Conservation (phyloP, 2,888 invertebrate genomes). For the Drosophila gaucha region DNA sequence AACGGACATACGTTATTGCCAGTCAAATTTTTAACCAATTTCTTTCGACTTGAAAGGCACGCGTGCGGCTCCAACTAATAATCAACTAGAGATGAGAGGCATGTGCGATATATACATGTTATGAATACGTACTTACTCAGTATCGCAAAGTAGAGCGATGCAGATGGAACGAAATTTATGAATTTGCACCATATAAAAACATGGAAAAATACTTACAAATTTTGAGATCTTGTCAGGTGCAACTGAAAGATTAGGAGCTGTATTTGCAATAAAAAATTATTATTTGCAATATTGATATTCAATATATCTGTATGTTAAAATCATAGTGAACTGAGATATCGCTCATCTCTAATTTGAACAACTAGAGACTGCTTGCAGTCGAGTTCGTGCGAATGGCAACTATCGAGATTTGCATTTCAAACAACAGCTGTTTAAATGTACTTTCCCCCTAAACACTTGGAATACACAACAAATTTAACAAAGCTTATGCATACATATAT, state of each 20-base stretch:
- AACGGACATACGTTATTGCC: conserved; percentile 13
- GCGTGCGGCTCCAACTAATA: conserved; percentile 61
- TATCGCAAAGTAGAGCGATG: background rate
- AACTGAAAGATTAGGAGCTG: background rate
- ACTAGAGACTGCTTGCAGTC: background rate
- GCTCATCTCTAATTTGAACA: background rate
- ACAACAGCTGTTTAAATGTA: conserved; percentile 16
- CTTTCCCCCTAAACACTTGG: background rate
- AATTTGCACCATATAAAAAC: too few species aligned
- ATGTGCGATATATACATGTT: background rate
- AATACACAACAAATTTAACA: background rate
- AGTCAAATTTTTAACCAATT: conserved; percentile 44
- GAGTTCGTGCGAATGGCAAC: background rate
- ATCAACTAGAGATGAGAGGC: conserved; percentile 44
- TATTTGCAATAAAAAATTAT: too few species aligned
- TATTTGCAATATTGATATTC: background rate
- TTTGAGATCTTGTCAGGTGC: background rate
- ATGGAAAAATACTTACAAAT: too few species aligned
- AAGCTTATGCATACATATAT: background rate
- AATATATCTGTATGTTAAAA: background rate
- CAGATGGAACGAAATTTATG: background rate
- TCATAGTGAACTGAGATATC: background rate
- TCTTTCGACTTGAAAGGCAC: conserved; percentile 48
- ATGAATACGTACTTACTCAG: background rate
- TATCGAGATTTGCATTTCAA: background rate